phyloP scores from a whole-genome alignment of 2,113 vertebrate genomes.

The Colossoma macropomum region DNA sequence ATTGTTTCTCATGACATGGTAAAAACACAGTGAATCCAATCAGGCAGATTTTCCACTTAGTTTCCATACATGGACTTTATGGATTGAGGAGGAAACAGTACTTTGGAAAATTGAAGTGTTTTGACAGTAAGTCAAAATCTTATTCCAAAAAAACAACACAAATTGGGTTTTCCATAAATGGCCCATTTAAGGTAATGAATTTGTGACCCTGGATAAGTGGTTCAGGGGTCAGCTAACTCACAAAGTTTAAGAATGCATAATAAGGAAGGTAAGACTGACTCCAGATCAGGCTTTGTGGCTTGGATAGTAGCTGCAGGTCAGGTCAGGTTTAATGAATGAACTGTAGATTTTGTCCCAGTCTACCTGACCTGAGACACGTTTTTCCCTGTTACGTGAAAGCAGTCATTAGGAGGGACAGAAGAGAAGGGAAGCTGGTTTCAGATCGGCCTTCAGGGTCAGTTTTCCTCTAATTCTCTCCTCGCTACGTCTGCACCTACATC shows the following conservation, averaged over 20 bases:
- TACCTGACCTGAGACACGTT: not conserved
- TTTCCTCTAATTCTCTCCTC: not conserved
- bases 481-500: not conserved
- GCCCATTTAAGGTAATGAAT: not conserved
- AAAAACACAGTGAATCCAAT: too few relatives aligned
- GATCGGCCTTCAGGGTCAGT: conserved; percentile 12
- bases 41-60: too few relatives aligned
- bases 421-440: not conserved
- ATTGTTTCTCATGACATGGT: too few relatives aligned
- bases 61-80: not conserved
- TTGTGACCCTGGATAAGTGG: not conserved
- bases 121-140: too few relatives aligned
- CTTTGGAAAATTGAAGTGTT: not conserved
- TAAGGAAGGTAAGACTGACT: not conserved
- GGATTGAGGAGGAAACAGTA: not conserved
- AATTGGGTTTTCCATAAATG: not conserved
- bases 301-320: conserved; percentile 13
- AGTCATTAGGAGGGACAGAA: not conserved
- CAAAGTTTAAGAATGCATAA: not conserved
- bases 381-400: not conserved
- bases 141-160: not conserved
- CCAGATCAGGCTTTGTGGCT: conserved; percentile 17
- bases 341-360: conserved; percentile 9
- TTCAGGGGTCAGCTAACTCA: not conserved
- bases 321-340: conserved; percentile 21